Percentiles rank a stretch among this genome's conserved stretches.
Evolutionary conservation across 2,888 invertebrate species (phyloP).

Genomic region (Stenodera caucasica): DNA sequence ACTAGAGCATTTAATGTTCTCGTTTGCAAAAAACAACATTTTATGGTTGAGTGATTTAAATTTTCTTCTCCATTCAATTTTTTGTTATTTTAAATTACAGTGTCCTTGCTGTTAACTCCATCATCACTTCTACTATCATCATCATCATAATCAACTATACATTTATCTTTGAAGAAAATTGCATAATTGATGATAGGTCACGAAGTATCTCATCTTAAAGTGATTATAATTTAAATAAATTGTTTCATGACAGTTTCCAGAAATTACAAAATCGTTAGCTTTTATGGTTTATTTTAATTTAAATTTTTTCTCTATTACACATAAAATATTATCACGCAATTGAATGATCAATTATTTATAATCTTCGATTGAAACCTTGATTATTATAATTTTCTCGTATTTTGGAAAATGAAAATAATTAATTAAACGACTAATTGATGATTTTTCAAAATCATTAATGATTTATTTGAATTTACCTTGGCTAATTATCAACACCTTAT

Average conservation of each 20-base stretch:
- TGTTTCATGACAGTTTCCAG: not conserved
- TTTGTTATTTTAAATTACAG: not conserved
- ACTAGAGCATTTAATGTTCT: not conserved
- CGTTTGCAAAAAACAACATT: too few relatives aligned
- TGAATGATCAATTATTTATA: not conserved
- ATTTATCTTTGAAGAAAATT: not conserved
- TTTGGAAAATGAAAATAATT: too few relatives aligned
- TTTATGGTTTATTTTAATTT: not conserved
- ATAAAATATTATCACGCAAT: not conserved
- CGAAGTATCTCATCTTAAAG: slow-evolving; percentile 4
- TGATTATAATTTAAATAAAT: not conserved
- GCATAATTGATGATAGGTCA: slow-evolving; percentile 1
- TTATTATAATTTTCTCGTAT: too few relatives aligned
- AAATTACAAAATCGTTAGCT: not conserved
- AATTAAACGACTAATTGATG: too few relatives aligned
- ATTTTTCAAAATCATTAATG: slow-evolving; percentile 25
- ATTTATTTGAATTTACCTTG: slow-evolving; percentile 23
- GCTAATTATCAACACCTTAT: slow-evolving; percentile 26
- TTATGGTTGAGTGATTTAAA: too few relatives aligned
- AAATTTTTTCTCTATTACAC: not conserved
- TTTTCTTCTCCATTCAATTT: too few relatives aligned
- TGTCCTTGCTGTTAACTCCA: not conserved
- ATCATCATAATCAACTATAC: not conserved
- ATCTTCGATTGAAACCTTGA: not conserved
- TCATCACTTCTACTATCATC: not conserved